Percentiles rank a stretch among this genome's conserved stretches.
These are phyloP conservation scores for Platalea minor DNA, from an alignment of 2,797 vertebrate genomes.

Conservation along the genomic window DNA sequence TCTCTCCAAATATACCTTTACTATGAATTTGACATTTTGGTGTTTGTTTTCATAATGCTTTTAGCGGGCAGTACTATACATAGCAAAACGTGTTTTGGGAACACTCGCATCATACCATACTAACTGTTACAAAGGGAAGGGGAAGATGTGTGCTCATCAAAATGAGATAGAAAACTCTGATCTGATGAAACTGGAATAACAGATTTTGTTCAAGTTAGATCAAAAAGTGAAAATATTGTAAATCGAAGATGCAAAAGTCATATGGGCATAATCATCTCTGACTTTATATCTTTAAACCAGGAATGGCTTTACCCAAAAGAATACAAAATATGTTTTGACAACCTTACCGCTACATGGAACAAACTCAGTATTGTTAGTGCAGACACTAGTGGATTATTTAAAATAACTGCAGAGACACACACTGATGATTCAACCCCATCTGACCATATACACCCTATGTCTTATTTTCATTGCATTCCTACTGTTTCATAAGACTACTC, in stretches of 20 bases:
- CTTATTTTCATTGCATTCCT: background rate
- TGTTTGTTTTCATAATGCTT: background rate
- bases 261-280: background rate
- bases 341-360: background rate
- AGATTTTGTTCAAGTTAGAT: background rate
- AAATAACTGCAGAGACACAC: slow-evolving; percentile 10
- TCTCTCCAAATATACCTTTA: background rate
- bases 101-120: background rate
- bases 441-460: background rate
- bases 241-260: background rate
- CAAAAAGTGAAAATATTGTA: background rate
- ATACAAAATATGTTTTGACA: background rate
- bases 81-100: background rate
- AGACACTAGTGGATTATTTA: slow-evolving; percentile 34
- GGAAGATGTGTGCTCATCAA: background rate
- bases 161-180: background rate
- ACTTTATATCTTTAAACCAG: background rate
- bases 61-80: background rate
- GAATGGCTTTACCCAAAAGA: background rate
- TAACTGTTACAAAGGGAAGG: background rate
- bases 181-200: background rate
- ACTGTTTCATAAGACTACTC: background rate
- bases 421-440: background rate
- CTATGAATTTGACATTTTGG: background rate
- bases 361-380: background rate